phyloP scores from a whole-genome alignment of 2,113 vertebrate genomes.

The Otis tarda region DNA sequence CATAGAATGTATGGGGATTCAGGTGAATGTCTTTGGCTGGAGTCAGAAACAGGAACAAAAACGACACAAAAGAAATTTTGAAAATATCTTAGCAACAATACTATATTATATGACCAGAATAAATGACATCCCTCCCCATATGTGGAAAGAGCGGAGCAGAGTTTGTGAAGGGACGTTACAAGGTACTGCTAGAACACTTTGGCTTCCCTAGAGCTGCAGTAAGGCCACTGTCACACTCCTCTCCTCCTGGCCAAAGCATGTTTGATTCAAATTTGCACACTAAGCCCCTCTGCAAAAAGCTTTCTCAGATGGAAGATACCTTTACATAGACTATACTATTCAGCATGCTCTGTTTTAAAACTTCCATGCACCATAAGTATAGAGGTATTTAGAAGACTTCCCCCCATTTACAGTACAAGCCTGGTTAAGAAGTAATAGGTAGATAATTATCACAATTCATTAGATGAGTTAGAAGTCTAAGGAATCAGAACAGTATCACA shows the following conservation, averaged over 20 bases:
- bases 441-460: not conserved
- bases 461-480: not conserved
- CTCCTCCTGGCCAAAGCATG: not conserved
- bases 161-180: not conserved
- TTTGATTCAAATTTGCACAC: not conserved
- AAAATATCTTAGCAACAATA: not conserved
- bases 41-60: not conserved
- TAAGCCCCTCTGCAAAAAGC: not conserved
- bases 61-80: rapidly evolving
- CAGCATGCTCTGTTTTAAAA: not conserved
- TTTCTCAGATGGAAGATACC: not conserved
- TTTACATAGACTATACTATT: not conserved
- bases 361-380: rapidly evolving
- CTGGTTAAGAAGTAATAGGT: not conserved
- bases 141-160: not conserved
- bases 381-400: not conserved
- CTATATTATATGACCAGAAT: not conserved
- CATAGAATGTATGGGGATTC: not conserved
- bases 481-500: not conserved
- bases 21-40: not conserved
- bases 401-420: not conserved
- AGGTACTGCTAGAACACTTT: not conserved
- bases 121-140: not conserved
- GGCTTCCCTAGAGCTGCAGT: not conserved
- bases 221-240: not conserved